Evolutionary conservation across 2,113 vertebrate genomes (phyloP).

Genomic region (Asarcornis scutulata): DNA sequence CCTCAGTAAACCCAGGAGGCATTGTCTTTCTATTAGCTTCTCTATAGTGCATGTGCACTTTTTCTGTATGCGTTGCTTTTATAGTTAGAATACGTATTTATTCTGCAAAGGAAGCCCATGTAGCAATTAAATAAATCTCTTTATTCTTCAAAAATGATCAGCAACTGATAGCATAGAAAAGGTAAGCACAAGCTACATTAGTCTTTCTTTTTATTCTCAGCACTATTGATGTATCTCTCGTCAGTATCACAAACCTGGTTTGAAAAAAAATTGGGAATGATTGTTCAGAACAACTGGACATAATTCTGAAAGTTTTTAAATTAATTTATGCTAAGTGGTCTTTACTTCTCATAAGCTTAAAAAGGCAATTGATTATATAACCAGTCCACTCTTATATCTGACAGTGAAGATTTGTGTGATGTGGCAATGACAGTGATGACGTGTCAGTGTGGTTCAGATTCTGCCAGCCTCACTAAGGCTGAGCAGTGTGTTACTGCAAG

Average conservation of each 20-base stretch:
- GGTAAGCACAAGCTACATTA: constrained; percentile 20
- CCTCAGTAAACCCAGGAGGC: constrained; percentile 73
- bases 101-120: constrained; percentile 37
- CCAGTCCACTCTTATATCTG: background rate
- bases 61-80: constrained; percentile 21
- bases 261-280: constrained; percentile 2
- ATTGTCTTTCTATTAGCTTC: constrained; percentile 66
- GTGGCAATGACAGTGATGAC: background rate
- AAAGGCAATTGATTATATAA: background rate
- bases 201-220: background rate
- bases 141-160: constrained; percentile 59
- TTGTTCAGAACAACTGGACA: background rate
- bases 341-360: background rate
- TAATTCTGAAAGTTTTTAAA: background rate
- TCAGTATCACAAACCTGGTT: background rate
- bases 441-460: background rate
- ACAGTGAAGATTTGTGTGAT: too few relatives aligned
- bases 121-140: constrained; percentile 49
- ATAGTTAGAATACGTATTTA: constrained; percentile 64
- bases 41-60: constrained; percentile 32
- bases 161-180: constrained; percentile 13
- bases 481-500: background rate
- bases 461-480: background rate
- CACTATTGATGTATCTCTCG: constrained; percentile 10
- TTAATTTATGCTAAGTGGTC: background rate